These are phyloP conservation scores for Oreonectes daqikongensis DNA, from an alignment of 2,797 vertebrate genomes.

Conservation along the genomic window DNA sequence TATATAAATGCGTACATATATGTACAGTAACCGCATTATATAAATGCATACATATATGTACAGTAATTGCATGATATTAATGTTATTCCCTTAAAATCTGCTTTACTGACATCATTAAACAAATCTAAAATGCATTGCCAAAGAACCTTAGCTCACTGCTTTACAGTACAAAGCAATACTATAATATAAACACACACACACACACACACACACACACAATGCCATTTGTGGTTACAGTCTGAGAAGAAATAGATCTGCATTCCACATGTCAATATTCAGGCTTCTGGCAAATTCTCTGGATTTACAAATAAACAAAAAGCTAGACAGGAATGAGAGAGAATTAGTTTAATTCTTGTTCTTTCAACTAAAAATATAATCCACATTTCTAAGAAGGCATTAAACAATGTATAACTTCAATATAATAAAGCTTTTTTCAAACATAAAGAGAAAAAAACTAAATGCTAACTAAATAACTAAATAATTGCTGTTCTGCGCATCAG, in stretches of 20 bases:
- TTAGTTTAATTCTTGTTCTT: constrained; percentile 41
- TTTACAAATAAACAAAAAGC: constrained; percentile 62
- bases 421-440: constrained; percentile 20
- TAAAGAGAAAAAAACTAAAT: neutral
- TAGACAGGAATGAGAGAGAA: constrained; percentile 45
- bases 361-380: constrained; percentile 35
- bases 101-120: neutral
- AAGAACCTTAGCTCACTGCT: neutral
- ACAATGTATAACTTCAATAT: neutral
- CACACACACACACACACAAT: constrained; percentile 27
- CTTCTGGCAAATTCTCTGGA: constrained; percentile 56
- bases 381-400: neutral
- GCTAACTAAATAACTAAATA: too few species aligned
- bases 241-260: constrained; percentile 46
- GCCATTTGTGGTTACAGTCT: constrained; percentile 19
- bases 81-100: neutral
- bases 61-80: too few species aligned
- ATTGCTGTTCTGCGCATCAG: constrained; percentile 14
- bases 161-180: neutral
- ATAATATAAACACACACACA: constrained; percentile 4
- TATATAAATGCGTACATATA: too few species aligned
- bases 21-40: too few species aligned
- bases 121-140: neutral
- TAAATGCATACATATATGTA: too few species aligned
- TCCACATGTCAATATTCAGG: constrained; percentile 60